Evolutionary conservation across 2,888 invertebrate species (phyloP), one percentile per base, ranked within the genome.

Genomic region (Caprella mutica): DNA sequence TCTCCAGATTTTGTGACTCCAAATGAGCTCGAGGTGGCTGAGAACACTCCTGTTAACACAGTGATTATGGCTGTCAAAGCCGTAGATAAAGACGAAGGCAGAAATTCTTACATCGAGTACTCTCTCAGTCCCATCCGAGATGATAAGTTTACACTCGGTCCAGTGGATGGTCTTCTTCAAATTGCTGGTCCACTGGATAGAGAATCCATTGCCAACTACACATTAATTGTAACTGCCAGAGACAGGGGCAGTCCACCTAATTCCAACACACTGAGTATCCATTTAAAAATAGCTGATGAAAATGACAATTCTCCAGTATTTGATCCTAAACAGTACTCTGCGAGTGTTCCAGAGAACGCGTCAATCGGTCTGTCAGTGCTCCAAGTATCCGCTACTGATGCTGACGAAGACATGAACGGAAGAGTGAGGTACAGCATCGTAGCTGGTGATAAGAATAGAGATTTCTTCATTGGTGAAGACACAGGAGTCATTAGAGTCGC

Each of bases 321-420:
- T 58, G 68, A 69, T 44, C 70, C 69, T 5, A 84, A 85, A 69
- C 88, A 89, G 71, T 92, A 91, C 71, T 87, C 87, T 62, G 87
- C 91, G 1, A 84, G 85, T 2, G 85, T 92, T 29, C 86, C 88
- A 0, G 94, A 94, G 76, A 90, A 93, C 73, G 87, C 90, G n/a
- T 86, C 86, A 66, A 87, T 92, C 67, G 94, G 93, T 5, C 86
- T 87, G 40, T 89, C 86, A 71, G 86, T 94, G 0, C 73, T 92
- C 39, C 87, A 88, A 78, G 87, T 90, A 21, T 88, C 87, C 1
- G 90, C 90, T 14, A 89, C 86, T 8, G 91, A 91, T 72, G 80
- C 86, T 66, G 87, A 92, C 73, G 86, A 86, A 70, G 90, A 86
- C 44, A 77, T 82, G 33, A 93, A 93, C 74, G 92, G 90, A n/a